A percentile compares a stretch with the other conserved stretches of the same genome.
Conservation (phyloP, 2,113 vertebrate genomes). For the Thalassoma bifasciatum region DNA sequence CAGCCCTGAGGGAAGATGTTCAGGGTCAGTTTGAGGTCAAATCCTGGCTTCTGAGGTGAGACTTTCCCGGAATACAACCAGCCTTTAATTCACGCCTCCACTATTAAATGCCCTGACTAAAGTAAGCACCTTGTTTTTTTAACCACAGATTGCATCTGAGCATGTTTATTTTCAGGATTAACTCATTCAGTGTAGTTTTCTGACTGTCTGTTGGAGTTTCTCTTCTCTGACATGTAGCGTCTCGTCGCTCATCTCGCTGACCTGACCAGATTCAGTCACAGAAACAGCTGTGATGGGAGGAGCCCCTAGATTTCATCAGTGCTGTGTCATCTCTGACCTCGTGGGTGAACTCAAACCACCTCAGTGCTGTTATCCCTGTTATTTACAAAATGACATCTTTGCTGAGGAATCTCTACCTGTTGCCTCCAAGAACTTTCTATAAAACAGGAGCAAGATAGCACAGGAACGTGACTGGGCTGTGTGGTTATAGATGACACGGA, state of each 20-base stretch:
- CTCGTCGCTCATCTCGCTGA: not conserved
- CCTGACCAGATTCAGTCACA: conserved; percentile 2
- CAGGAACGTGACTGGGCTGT: no score
- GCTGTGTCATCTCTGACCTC: conserved; percentile 1
- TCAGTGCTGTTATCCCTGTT: no score
- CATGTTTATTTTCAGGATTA: not conserved
- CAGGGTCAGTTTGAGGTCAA: conserved; percentile 33
- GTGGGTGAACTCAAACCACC: not conserved
- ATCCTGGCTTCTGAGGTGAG: not conserved
- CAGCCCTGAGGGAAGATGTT: not conserved
- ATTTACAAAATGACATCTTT: no score
- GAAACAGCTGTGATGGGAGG: conserved; percentile 31
- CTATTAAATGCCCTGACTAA: not conserved
- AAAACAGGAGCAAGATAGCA: no score
- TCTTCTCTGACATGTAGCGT: conserved; percentile 11
- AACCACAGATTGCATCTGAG: not conserved
- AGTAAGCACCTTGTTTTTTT: not conserved
- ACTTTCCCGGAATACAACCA: conserved; percentile 17
- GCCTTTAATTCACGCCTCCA: not conserved
- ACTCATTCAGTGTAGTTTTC: not conserved
- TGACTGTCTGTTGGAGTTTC: conserved; percentile 1
- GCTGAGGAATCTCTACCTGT: no score
- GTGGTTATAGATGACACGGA: no score
- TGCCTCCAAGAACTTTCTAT: no score
- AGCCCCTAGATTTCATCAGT: not conserved